Conservation (phyloP, 1,140 invertebrate species). For the Linepithema humile region DNA sequence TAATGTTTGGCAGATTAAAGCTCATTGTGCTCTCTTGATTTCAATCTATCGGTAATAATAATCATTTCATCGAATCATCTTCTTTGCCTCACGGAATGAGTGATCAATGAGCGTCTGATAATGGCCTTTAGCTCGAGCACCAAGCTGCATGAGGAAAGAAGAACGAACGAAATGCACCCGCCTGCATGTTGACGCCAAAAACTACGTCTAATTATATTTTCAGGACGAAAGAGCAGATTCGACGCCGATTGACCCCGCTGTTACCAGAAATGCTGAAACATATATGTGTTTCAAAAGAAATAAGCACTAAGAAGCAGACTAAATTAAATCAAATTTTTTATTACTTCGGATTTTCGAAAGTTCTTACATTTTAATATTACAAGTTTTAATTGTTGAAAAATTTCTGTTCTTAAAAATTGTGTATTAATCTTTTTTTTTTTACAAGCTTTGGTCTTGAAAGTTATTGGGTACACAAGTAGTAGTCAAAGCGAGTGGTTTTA, state of each 20-base stretch:
- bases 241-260: conserved; percentile 28
- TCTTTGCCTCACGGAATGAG: conserved; percentile 72
- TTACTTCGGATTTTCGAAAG: too few relatives aligned
- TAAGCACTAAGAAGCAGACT: conserved; percentile 6
- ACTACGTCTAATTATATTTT: conserved; percentile 73
- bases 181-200: conserved; percentile 74
- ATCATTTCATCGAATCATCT: conserved; percentile 70
- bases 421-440: neutral
- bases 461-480: too few relatives aligned
- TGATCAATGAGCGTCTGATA: conserved; percentile 69
- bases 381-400: neutral
- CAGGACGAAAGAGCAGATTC: conserved; percentile 63
- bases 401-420: neutral
- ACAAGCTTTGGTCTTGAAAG: too few relatives aligned
- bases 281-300: neutral
- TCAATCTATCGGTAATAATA: neutral
- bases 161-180: conserved; percentile 72
- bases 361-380: neutral
- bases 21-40: conserved; percentile 6
- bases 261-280: conserved; percentile 24
- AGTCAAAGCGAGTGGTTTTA: too few relatives aligned
- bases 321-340: neutral
- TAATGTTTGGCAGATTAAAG: conserved; percentile 14
- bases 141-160: conserved; percentile 74
- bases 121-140: conserved; percentile 72